Evolutionary conservation across 2,888 invertebrate species (phyloP).

Genomic region (Leptopilina syphax): DNA sequence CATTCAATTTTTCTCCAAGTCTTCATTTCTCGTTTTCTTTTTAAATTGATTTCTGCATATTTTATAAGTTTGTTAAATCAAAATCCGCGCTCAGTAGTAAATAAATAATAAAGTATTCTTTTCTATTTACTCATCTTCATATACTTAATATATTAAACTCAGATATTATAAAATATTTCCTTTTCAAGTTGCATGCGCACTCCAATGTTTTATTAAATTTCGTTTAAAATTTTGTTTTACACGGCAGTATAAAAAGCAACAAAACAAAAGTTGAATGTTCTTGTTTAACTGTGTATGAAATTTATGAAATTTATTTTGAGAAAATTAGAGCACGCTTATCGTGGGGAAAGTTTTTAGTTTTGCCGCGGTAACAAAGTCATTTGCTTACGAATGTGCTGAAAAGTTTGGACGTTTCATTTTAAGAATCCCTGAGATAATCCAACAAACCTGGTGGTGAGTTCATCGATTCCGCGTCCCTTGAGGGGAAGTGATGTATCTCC

Average conservation of each 20-base stretch:
- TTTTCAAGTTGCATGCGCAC: too few relatives aligned
- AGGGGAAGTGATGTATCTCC: too few relatives aligned
- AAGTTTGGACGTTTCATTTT: constrained; percentile 30
- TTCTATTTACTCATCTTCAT: too few relatives aligned
- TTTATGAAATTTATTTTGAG: neutral
- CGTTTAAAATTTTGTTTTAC: too few relatives aligned
- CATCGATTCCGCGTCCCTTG: neutral
- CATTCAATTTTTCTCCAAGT: constrained; percentile 20
- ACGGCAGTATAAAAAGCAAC: neutral
- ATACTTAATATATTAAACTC: too few relatives aligned
- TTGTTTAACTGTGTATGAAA: neutral
- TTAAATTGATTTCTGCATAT: constrained; percentile 23
- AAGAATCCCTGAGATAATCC: constrained; percentile 30
- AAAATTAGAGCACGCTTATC: constrained; percentile 26
- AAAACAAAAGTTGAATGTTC: neutral
- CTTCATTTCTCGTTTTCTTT: neutral
- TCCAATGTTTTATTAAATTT: neutral
- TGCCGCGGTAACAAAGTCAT: constrained; percentile 28
- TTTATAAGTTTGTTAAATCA: neutral
- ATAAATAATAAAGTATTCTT: too few relatives aligned
- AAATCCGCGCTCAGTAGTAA: neutral
- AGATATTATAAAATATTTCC: too few relatives aligned
- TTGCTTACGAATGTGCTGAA: constrained; percentile 35
- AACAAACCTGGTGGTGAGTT: neutral
- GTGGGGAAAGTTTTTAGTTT: constrained; percentile 2